These are phyloP conservation scores for Amphiprion ocellaris DNA, from an alignment of 2,113 vertebrate genomes.

Conservation along the genomic window DNA sequence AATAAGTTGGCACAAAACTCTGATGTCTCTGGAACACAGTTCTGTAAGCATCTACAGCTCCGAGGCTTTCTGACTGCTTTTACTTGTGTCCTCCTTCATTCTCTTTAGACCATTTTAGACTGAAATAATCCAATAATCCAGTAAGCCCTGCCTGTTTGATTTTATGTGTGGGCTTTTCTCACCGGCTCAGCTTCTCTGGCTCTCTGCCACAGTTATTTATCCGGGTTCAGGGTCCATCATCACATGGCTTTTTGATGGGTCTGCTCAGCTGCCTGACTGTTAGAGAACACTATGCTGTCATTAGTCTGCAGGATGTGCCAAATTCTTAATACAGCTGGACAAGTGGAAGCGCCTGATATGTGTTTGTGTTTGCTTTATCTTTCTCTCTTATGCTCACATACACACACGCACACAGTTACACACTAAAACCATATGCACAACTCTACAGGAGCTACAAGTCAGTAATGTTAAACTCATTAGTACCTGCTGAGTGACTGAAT, in stretches of 20 bases:
- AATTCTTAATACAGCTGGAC: constrained; percentile 22
- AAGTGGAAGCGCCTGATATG: constrained; percentile 1
- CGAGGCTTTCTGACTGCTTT: not conserved
- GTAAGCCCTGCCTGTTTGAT: not conserved
- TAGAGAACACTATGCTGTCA: constrained; percentile 10
- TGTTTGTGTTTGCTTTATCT: constrained; percentile 5
- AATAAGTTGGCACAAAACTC: not conserved
- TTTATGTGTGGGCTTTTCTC: not conserved
- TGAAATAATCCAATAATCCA: not conserved
- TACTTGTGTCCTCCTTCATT: not conserved
- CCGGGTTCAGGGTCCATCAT: constrained; percentile 7
- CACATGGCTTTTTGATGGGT: constrained; percentile 8
- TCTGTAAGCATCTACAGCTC: not conserved
- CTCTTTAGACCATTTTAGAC: not conserved
- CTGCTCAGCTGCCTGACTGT: constrained; percentile 22
- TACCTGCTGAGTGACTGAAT: constrained; percentile 4
- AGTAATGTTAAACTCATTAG: constrained; percentile 21
- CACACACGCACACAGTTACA: not conserved
- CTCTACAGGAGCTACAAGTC: not conserved
- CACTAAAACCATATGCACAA: not conserved
- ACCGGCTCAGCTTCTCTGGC: not conserved
- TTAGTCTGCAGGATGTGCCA: constrained; percentile 34
- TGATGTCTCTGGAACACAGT: not conserved
- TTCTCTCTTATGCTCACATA: constrained; percentile 19
- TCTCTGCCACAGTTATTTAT: not conserved